Base-by-base conservation (phyloP, 2,888 invertebrate genomes). In the Synergus umbraculus region DNA sequence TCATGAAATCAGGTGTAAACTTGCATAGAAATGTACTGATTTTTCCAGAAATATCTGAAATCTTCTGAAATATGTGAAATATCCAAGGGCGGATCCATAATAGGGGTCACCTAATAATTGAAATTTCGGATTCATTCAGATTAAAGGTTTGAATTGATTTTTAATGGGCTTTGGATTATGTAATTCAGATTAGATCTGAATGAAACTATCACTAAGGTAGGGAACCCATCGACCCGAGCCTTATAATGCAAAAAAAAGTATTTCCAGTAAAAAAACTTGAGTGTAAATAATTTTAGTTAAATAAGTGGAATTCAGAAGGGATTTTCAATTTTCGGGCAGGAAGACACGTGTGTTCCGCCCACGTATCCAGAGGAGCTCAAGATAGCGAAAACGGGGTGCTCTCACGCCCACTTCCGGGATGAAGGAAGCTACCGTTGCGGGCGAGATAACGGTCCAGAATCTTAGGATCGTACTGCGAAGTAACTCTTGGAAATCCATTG, bases 341-440 rank as follows among this genome's bases (percentile, higher is more conserved):
- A 22, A 22, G 7, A 9, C n/a, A n/a, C n/a, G 65, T 43, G 65
- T 9, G n/a, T n/a, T 41, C 15, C 41, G 41, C 41, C 41, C 41
- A 65, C 65, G 65, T 41, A 22, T 22, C 10, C 79, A 76, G 80
- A 83, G 80, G 69, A 84, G 78, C 82, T 82, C 79, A 86, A 87
- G 86, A 89, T 89, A 89, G 85, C 84, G 65, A 77, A 84, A 82
- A 83, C 79, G 83, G 83, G 83, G 87, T 88, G 85, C 85, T 87
- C 86, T 87, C 85, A 88, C 89, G 87, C 88, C 89, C 86, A 89
- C 86, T 89, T 90, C 89, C 88, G 89, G 86, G 37, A 82, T 78
- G 79, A 85, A 87, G 86, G 87, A 85, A 85, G 86, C 84, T 86
- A 85, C 86, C 83, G 84, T 84, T 79, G 44, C 65, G 80, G 84